Conservation (phyloP, 2,113 vertebrate genomes). For the Astur gentilis region DNA sequence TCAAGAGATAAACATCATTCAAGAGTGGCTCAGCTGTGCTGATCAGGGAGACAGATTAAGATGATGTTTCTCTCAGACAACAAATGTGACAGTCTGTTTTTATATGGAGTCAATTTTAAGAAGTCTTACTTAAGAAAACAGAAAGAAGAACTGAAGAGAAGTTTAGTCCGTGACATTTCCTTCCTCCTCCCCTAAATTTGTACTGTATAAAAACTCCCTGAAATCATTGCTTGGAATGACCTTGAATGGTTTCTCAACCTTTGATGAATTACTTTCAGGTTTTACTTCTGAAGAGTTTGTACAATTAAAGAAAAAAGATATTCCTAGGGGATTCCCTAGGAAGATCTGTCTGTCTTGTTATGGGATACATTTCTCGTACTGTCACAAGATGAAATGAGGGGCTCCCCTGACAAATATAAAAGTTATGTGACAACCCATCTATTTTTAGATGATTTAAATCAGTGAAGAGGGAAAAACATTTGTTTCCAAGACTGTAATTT, state of each 20-base stretch:
- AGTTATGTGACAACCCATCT: constrained; percentile 60
- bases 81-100: neutral
- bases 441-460: constrained; percentile 74
- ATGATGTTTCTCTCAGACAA: neutral
- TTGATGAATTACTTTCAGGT: neutral
- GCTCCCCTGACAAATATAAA: constrained; percentile 45
- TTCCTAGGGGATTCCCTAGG: constrained; percentile 28
- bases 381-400: constrained; percentile 26
- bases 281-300: constrained; percentile 24
- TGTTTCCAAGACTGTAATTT: constrained; percentile 74
- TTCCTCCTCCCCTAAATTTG: neutral
- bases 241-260: neutral
- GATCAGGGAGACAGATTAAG: neutral
- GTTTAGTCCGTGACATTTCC: neutral
- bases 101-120: neutral
- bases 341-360: neutral
- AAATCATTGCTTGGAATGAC: neutral
- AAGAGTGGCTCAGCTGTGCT: neutral
- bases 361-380: constrained; percentile 1
- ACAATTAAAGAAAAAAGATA: neutral
- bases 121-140: constrained; percentile 12
- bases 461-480: constrained; percentile 60
- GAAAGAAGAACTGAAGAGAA: neutral
- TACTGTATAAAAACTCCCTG: neutral
- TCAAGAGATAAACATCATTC: neutral